phyloP scores from a whole-genome alignment of 2,888 invertebrate species.

The Meteorus colon region DNA sequence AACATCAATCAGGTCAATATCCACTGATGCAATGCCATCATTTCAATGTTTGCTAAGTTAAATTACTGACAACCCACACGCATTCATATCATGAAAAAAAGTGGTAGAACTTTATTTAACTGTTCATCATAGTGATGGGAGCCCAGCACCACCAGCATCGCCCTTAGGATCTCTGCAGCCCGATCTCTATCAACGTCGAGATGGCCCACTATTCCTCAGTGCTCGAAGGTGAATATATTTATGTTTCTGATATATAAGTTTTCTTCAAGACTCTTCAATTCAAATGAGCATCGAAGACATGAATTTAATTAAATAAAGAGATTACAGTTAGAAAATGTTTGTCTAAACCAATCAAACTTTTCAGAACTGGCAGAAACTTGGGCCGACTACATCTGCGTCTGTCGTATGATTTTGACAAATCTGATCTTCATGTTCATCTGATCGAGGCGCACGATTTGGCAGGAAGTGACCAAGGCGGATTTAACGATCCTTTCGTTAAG shows the following conservation, averaged over 20 bases:
- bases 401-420: slow-evolving; percentile 92
- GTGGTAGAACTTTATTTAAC: neutral
- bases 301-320: no score
- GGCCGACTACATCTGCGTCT: slow-evolving; percentile 89
- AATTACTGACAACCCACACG: neutral
- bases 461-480: slow-evolving; percentile 89
- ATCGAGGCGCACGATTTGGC: slow-evolving; percentile 93
- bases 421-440: slow-evolving; percentile 91
- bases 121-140: slow-evolving; percentile 62
- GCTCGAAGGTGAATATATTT: slow-evolving; percentile 67
- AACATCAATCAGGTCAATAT: slow-evolving; percentile 66
- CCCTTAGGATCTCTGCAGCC: slow-evolving; percentile 89
- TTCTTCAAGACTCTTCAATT: no score
- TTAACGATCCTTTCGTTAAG: slow-evolving; percentile 92
- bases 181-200: slow-evolving; percentile 87
- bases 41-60: neutral
- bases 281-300: no score
- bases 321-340: no score
- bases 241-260: no score
- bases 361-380: slow-evolving; percentile 80
- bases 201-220: slow-evolving; percentile 85
- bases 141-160: slow-evolving; percentile 75
- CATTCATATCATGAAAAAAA: neutral
- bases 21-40: neutral
- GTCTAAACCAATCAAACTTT: slow-evolving; percentile 60